Evolutionary conservation across 35 echinoderm and acorn worm species (phyloP).

Genomic region (Heliocidaris tuberculata): DNA sequence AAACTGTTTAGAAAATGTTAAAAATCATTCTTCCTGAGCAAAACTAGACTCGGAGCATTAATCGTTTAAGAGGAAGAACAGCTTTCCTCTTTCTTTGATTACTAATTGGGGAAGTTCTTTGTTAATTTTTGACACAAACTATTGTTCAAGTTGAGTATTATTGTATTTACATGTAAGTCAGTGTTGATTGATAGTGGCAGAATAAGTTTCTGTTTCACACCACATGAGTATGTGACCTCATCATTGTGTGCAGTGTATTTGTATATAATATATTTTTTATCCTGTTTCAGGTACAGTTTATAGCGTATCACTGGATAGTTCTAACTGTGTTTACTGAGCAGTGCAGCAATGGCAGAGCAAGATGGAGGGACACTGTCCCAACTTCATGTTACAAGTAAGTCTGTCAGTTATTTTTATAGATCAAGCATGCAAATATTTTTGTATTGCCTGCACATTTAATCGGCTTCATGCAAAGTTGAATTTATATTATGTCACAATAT

Average conservation of each 20-base stretch:
- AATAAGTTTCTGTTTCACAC: background rate
- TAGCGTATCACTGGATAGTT: background rate
- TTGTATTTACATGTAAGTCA: too few relatives aligned
- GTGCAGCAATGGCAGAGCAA: slow-evolving; percentile 27
- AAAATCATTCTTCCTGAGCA: background rate
- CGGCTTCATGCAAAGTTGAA: background rate
- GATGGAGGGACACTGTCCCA: slow-evolving; percentile 45
- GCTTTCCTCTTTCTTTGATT: background rate
- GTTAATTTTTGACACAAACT: background rate
- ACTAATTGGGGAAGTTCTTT: background rate
- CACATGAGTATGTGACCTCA: background rate
- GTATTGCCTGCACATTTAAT: background rate
- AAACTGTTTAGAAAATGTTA: background rate
- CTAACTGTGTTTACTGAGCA: background rate
- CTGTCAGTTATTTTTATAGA: background rate
- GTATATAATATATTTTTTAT: background rate
- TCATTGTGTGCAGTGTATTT: background rate
- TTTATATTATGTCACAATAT: background rate
- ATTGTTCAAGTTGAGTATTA: background rate
- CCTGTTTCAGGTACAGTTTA: background rate
- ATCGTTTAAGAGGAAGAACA: background rate
- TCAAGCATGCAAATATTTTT: background rate
- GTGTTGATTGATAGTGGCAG: background rate
- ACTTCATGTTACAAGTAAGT: slow-evolving; percentile 46
- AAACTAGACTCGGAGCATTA: background rate